Evolutionary conservation across 2,113 vertebrate species (phyloP).

Genomic region (Coptodon bakossiorum): DNA sequence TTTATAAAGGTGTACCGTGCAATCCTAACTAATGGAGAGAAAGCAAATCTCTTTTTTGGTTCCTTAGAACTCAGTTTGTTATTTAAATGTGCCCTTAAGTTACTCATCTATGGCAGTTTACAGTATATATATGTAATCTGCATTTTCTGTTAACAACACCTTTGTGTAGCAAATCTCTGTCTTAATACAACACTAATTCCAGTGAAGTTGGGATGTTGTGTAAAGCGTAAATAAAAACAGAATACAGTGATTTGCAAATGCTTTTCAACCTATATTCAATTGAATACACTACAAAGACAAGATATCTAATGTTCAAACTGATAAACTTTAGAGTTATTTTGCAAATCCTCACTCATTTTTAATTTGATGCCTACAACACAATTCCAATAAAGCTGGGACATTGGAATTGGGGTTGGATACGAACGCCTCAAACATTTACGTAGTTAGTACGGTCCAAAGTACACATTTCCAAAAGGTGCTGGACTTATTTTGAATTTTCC

Average conservation of each 20-base stretch:
- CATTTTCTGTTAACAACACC: background rate
- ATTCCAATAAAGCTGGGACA: background rate
- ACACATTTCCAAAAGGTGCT: background rate
- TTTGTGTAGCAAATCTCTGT: background rate
- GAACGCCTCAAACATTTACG: accelerated
- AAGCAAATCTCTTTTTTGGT: background rate
- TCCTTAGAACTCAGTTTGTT: background rate
- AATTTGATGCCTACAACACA: background rate
- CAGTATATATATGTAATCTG: background rate
- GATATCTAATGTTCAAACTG: background rate
- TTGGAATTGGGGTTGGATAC: accelerated
- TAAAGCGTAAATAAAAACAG: background rate
- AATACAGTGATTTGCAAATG: background rate
- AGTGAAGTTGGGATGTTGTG: too few species aligned
- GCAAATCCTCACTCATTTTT: background rate
- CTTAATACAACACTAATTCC: background rate
- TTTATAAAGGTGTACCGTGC: background rate
- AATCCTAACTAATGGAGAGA: background rate
- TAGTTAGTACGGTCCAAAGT: background rate
- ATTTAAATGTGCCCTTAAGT: accelerated
- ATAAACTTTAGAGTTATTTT: background rate
- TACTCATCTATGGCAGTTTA: background rate
- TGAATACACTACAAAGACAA: background rate
- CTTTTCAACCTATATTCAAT: background rate
- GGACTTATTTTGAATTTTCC: background rate